Base-by-base conservation (phyloP, 2,797 vertebrate species). In the Esox lucius region DNA sequence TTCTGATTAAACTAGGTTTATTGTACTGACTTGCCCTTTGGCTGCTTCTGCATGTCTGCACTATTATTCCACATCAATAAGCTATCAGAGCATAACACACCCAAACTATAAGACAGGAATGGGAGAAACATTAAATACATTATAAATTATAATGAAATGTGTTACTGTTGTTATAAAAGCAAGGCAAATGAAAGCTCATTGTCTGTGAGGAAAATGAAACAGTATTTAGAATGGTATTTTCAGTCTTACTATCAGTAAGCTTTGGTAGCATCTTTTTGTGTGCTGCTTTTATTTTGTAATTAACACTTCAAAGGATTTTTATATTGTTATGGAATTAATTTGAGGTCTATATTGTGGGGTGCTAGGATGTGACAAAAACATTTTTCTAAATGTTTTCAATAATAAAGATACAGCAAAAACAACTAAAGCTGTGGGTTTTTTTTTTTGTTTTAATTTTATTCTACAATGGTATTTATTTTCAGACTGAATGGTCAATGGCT, bases 121-220 rank as follows among this genome's bases (percentile, higher is more conserved):
- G 9, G 19, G 46, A 24, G 15, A 24, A 69, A 46, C 42, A 69
- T 48, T 49, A 26, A 49, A 16, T 26, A 12, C n/a, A 42, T 68
- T 13, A 22, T 68, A 16, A 24, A 48, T 69, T 5, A 11, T 56
- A 49, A 33, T 17, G 17, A 42, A 9, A 56, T 35, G 48, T 28
- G 68, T 51, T 56, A 17, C 48, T 53, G 13, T 48, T 70, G 17
- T 53, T 53, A 19, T 31, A 70, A 70, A 70, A 70, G 39, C 46
- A 70, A 2, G 39, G 24, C 39, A 49, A 48, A 70, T 70, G 24
- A 70, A 51, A 26, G 46, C 15, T 17, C 13, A 51, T 49, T 70
- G 26, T 53, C 69, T 70, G 12, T 51, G 48, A 53, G 1, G 9
- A 70, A 70, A 31, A 17, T 53, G 8, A 26, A 70, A 70, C 26